Conservation (phyloP, 1,140 invertebrate species). For the Hydropsyche tenuis region DNA sequence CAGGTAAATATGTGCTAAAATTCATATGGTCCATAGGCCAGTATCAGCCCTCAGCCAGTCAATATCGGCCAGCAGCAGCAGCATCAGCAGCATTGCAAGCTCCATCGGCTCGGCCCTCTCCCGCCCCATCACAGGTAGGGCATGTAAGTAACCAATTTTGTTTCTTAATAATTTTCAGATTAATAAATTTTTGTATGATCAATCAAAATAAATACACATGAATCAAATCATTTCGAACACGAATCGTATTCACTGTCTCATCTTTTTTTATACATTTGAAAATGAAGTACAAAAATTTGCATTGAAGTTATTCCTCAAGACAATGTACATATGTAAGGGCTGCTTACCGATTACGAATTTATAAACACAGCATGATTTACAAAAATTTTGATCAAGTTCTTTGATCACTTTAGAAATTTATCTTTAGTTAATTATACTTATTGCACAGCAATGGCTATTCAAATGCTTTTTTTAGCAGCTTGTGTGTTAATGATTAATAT, state of each 20-base stretch:
- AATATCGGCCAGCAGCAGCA: constrained; percentile 68
- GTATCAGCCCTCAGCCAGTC: constrained; percentile 71
- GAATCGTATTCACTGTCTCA: background rate
- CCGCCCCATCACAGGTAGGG: constrained; percentile 76
- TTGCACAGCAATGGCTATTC: constrained; percentile 14
- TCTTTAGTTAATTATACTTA: too few species aligned
- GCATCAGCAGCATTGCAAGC: constrained; percentile 70
- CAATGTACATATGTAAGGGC: too few species aligned
- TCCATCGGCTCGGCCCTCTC: constrained; percentile 69
- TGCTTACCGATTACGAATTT: too few species aligned
- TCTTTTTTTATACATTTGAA: background rate
- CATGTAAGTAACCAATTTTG: constrained; percentile 58
- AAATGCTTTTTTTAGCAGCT: constrained; percentile 14
- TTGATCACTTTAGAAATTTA: too few species aligned
- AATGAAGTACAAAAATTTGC: background rate
- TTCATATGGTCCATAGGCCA: constrained; percentile 58
- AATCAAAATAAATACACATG: background rate
- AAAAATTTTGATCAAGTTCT: too few species aligned
- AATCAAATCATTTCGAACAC: background rate
- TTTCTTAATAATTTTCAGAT: background rate
- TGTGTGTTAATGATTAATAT: background rate
- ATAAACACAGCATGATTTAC: too few species aligned
- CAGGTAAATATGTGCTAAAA: constrained; percentile 22
- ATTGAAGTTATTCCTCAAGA: too few species aligned
- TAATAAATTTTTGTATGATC: background rate